Conservation (phyloP, 2,888 invertebrate genomes). For the Spodoptera exigua region DNA sequence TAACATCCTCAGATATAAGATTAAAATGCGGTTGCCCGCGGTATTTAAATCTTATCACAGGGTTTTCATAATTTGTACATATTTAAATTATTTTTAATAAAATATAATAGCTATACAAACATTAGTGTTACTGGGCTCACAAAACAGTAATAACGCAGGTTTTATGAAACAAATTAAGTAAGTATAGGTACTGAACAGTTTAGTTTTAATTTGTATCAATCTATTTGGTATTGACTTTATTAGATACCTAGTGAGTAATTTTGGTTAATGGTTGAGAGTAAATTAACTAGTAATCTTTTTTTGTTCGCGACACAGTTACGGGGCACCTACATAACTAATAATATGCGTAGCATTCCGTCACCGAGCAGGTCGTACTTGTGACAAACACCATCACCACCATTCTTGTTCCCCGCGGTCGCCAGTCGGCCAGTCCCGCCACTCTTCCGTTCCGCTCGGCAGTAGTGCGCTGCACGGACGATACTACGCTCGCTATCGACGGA, state of each 20-base stretch:
- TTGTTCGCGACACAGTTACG: slow-evolving; percentile 41
- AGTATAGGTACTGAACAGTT: no score
- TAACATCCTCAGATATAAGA: no score
- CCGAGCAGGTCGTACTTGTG: slow-evolving; percentile 53
- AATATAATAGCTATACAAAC: no score
- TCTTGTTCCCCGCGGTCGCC: slow-evolving; percentile 63
- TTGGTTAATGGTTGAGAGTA: slow-evolving; percentile 21
- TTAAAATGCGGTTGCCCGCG: no score
- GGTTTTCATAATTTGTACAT: no score
- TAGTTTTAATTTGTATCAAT: background rate
- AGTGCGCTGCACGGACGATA: slow-evolving; percentile 78
- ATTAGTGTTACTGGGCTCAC: no score
- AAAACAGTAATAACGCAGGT: no score
- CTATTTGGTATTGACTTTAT: slow-evolving; percentile 5
- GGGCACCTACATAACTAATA: slow-evolving; percentile 50
- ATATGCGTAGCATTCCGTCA: slow-evolving; percentile 68
- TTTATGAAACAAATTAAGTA: no score
- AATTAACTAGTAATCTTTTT: slow-evolving; percentile 32
- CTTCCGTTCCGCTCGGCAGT: slow-evolving; percentile 70
- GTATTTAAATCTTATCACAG: no score
- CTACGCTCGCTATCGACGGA: slow-evolving; percentile 75
- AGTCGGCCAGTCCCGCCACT: slow-evolving; percentile 56
- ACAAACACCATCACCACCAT: slow-evolving; percentile 68
- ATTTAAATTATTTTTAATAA: no score
- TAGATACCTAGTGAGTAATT: slow-evolving; percentile 13